A percentile compares a stretch with the other conserved stretches of the same genome.
Conservation (phyloP, 2,113 vertebrate genomes). For the Corynorhinus townsendii region DNA sequence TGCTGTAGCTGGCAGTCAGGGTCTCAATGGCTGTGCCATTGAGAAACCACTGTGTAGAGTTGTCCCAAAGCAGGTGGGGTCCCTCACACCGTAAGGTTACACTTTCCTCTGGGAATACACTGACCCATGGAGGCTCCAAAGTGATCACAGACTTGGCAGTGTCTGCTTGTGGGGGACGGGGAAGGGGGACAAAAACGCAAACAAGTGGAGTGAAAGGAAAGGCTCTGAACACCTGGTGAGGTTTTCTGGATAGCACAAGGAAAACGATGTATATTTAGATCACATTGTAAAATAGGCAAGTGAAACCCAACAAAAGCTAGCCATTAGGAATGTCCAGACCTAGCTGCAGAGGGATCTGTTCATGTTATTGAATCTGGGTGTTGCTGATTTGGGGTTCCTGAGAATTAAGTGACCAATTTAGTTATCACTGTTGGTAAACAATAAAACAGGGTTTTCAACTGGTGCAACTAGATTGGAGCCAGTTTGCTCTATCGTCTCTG, state of each 20-base stretch:
- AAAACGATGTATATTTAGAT: neutral
- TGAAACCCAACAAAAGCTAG: neutral
- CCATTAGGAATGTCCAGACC: neutral
- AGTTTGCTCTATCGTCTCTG: neutral
- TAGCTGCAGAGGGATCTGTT: neutral
- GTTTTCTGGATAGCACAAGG: neutral
- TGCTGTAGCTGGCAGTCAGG: neutral
- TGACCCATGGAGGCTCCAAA: conserved; percentile 56
- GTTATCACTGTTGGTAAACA: neutral
- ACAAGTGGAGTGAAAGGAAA: neutral
- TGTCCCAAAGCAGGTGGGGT: neutral
- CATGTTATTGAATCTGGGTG: neutral
- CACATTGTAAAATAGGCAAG: neutral
- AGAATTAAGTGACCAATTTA: neutral
- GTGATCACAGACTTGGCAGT: conserved; percentile 43
- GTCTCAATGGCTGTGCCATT: neutral
- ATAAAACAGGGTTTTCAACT: neutral
- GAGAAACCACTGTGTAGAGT: conserved; percentile 29
- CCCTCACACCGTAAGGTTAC: conserved; percentile 20
- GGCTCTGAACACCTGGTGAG: neutral
- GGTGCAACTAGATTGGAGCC: neutral
- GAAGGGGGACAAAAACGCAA: neutral
- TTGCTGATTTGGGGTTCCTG: neutral
- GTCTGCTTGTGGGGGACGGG: neutral
- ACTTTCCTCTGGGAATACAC: neutral